A percentile compares a stretch with the other conserved stretches of the same genome.
These are phyloP conservation scores for Zaprionus nigranus DNA, from an alignment of 1,140 invertebrate genomes.

Conservation along the genomic window DNA sequence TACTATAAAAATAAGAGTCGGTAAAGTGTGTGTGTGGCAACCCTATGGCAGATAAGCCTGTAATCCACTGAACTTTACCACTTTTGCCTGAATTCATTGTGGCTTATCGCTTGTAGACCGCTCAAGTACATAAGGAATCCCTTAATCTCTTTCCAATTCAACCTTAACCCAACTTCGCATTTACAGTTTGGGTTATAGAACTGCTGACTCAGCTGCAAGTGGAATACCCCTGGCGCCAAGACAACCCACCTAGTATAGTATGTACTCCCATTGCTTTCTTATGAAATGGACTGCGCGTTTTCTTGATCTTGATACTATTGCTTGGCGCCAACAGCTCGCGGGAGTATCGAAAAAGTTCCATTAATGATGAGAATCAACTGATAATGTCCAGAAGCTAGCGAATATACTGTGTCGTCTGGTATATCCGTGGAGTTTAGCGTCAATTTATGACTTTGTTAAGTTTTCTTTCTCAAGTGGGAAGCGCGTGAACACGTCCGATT, in stretches of 20 bases:
- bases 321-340: slow-evolving; percentile 3
- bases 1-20: neutral
- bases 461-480: slow-evolving; percentile 45
- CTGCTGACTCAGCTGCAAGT: neutral
- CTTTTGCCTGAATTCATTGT: neutral
- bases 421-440: slow-evolving; percentile 26
- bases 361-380: slow-evolving; percentile 1
- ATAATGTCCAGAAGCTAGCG: slow-evolving; percentile 22
- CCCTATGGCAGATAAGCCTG: neutral
- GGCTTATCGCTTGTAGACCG: neutral
- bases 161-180: neutral
- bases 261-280: neutral
- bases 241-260: neutral
- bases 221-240: slow-evolving; percentile 5
- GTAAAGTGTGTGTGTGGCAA: neutral
- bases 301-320: slow-evolving; percentile 18
- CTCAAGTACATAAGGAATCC: neutral
- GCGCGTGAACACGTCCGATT: slow-evolving; percentile 57
- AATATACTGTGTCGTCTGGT: slow-evolving; percentile 5
- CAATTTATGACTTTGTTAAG: slow-evolving; percentile 49
- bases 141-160: neutral
- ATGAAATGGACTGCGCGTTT: neutral
- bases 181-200: neutral
- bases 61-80: neutral
- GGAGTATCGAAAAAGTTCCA: slow-evolving; percentile 19